Evolutionary conservation across 1,140 invertebrate genomes (phyloP).

Genomic region (Chrysomallon squamiferum): DNA sequence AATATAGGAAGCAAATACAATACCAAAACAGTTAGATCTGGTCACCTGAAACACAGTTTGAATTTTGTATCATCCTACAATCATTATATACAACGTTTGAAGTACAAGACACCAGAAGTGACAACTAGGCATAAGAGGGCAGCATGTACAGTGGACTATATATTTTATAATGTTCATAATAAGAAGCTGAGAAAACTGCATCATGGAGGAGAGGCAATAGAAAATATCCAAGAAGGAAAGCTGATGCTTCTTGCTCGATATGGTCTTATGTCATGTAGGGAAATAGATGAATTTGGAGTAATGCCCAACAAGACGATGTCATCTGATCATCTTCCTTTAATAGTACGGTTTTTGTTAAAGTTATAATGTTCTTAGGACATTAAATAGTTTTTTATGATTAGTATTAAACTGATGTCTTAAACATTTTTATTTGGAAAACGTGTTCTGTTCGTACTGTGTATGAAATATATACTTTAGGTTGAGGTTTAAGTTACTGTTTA

Average conservation of each 20-base stretch:
- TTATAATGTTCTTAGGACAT: no score
- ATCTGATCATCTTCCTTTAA: conserved; percentile 48
- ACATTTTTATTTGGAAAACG: no score
- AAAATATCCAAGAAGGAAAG: conserved; percentile 38
- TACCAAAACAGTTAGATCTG: neutral
- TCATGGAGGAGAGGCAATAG: neutral
- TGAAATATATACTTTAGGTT: no score
- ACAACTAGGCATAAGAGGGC: conserved; percentile 50
- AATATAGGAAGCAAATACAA: neutral
- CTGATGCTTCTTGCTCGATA: conserved; percentile 71
- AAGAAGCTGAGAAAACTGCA: conserved; percentile 7
- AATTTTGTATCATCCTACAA: conserved; percentile 58
- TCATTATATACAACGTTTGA: conserved; percentile 23
- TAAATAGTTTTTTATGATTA: no score
- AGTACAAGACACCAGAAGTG: conserved; percentile 26
- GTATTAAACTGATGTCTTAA: no score
- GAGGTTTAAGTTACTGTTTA: no score
- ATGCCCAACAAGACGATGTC: conserved; percentile 74
- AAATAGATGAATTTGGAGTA: conserved; percentile 69
- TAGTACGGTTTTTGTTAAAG: conserved; percentile 39
- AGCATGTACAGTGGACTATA: conserved; percentile 59
- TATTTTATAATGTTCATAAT: conserved; percentile 50
- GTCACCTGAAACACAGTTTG: conserved; percentile 41
- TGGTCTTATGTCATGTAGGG: conserved; percentile 69
- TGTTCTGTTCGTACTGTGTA: no score